These are phyloP conservation scores for Mythimna lalbum DNA, from an alignment of 2,888 invertebrate genomes.

Conservation along the genomic window DNA sequence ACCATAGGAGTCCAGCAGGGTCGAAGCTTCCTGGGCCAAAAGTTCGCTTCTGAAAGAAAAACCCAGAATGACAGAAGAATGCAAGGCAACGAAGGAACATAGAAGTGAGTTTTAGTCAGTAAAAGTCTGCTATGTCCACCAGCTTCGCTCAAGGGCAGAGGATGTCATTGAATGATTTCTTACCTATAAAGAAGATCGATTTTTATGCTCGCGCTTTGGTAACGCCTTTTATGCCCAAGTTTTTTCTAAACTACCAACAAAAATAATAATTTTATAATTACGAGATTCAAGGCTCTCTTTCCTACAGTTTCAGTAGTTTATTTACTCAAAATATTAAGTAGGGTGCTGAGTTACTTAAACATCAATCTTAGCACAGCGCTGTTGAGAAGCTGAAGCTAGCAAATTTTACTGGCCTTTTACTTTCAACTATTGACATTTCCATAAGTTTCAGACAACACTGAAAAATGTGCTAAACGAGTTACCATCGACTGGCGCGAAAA, in stretches of 20 bases:
- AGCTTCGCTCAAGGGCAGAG: too few relatives aligned
- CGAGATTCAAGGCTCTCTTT: neutral
- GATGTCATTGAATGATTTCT: too few relatives aligned
- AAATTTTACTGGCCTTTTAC: neutral
- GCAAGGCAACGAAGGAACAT: too few relatives aligned
- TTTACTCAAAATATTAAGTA: conserved; percentile 6
- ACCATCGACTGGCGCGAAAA: too few relatives aligned
- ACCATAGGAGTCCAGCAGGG: too few relatives aligned
- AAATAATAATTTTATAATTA: neutral
- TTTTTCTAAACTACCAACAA: neutral
- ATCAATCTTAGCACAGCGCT: neutral
- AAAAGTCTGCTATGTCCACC: too few relatives aligned
- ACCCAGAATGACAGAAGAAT: too few relatives aligned
- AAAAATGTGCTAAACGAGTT: too few relatives aligned
- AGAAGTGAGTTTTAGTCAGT: too few relatives aligned
- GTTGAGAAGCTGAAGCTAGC: neutral
- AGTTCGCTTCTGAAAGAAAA: too few relatives aligned
- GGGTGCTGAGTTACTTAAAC: neutral
- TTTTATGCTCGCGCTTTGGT: neutral
- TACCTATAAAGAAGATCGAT: neutral
- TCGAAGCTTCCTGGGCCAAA: too few relatives aligned
- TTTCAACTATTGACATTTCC: neutral
- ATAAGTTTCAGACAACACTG: neutral
- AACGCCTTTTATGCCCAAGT: neutral
- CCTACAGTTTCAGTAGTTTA: neutral